Evolutionary conservation across 1,140 invertebrate species (phyloP).

Genomic region (Drosophila sturtevanti): DNA sequence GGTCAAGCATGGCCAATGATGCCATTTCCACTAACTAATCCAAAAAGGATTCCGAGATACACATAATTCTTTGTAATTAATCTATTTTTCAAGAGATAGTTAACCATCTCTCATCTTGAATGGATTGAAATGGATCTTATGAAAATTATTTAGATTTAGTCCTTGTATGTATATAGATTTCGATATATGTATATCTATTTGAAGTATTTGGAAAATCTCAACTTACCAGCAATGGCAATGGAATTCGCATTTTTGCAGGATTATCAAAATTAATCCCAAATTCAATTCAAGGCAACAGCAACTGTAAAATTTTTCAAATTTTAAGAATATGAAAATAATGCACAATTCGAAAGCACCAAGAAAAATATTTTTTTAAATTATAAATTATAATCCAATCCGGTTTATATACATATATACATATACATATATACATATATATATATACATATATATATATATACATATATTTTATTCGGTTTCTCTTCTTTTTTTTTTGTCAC

Average conservation of each 20-base stretch:
- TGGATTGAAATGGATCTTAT: no score
- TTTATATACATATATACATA: not conserved
- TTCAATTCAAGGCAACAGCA: slow-evolving; percentile 15
- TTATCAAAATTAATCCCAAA: slow-evolving; percentile 20
- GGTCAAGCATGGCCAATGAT: slow-evolving; percentile 52
- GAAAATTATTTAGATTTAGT: no score
- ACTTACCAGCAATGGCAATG: slow-evolving; percentile 67
- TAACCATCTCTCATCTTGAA: no score
- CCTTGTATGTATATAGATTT: not conserved
- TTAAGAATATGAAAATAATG: not conserved
- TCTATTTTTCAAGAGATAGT: no score
- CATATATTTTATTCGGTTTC: no score
- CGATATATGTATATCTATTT: no score
- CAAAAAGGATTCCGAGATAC: no score
- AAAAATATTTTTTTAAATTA: not conserved
- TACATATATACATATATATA: no score
- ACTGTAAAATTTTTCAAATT: slow-evolving; percentile 33
- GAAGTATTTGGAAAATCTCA: not conserved
- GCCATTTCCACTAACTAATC: no score
- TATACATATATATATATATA: no score
- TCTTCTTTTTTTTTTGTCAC: not conserved
- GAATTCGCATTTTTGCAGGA: slow-evolving; percentile 56
- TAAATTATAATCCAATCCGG: slow-evolving; percentile 10
- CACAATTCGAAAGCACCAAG: slow-evolving; percentile 21
- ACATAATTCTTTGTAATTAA: no score